Evolutionary conservation across 1,140 invertebrate species (phyloP).

Genomic region (Papilio machaon): DNA sequence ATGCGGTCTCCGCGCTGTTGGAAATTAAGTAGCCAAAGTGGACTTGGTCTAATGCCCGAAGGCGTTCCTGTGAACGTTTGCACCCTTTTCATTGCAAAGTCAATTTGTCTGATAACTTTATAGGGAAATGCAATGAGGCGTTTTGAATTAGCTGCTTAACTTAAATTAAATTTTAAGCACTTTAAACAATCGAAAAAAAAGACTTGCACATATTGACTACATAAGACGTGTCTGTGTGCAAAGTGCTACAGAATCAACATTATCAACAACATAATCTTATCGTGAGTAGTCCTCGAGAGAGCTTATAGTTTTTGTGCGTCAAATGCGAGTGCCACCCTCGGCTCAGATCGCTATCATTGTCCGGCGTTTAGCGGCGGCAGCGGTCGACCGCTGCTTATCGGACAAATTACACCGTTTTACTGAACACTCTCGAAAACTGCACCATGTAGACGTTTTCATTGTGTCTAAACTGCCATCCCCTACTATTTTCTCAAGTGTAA

Average conservation of each 20-base stretch:
- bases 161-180: background rate
- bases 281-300: background rate
- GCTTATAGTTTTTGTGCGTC: slow-evolving; percentile 38
- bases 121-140: slow-evolving; percentile 2
- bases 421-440: slow-evolving; percentile 67
- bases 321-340: slow-evolving; percentile 46
- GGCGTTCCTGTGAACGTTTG: slow-evolving; percentile 45
- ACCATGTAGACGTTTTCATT: slow-evolving; percentile 60
- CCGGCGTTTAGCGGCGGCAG: slow-evolving; percentile 47
- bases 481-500: slow-evolving; percentile 42
- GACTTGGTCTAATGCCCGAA: slow-evolving; percentile 69
- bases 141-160: background rate
- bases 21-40: slow-evolving; percentile 70
- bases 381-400: slow-evolving; percentile 68
- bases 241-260: background rate
- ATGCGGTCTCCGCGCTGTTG: slow-evolving; percentile 52
- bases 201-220: background rate
- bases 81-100: slow-evolving; percentile 27
- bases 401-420: slow-evolving; percentile 73
- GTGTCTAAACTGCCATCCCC: slow-evolving; percentile 48
- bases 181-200: background rate
- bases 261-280: background rate
- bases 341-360: slow-evolving; percentile 61
- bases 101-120: slow-evolving; percentile 31
- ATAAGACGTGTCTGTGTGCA: background rate